Percentiles rank a stretch among this genome's conserved stretches.
These are phyloP conservation scores for Teleogryllus occipitalis DNA, from an alignment of 1,140 invertebrate genomes.

Conservation along the genomic window DNA sequence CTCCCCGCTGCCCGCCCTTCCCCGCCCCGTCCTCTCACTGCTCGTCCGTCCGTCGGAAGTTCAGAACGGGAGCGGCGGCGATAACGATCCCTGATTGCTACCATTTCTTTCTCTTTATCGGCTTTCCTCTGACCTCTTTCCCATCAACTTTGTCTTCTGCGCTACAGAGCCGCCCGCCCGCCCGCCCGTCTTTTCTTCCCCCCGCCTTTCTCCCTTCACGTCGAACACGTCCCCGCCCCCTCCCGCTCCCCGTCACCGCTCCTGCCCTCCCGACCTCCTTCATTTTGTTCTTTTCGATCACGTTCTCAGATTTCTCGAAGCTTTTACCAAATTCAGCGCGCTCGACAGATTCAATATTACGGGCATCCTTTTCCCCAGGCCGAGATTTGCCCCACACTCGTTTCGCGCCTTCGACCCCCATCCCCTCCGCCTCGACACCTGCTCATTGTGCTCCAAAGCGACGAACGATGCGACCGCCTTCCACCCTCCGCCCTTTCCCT, in stretches of 20 bases:
- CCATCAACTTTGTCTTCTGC: not conserved
- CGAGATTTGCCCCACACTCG: not conserved
- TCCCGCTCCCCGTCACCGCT: too few relatives aligned
- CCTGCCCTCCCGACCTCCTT: too few relatives aligned
- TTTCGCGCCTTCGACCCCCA: not conserved
- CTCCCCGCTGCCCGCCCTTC: too few relatives aligned
- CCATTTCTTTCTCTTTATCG: slow-evolving; percentile 4
- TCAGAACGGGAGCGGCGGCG: not conserved
- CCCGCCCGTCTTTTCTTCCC: not conserved
- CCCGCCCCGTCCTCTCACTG: not conserved
- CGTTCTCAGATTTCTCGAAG: not conserved
- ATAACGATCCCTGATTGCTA: slow-evolving; percentile 4
- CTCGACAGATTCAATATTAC: not conserved
- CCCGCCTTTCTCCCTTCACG: not conserved
- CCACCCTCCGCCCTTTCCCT: too few relatives aligned
- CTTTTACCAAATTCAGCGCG: not conserved
- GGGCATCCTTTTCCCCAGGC: not conserved
- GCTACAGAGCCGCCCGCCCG: not conserved
- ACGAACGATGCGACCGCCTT: not conserved
- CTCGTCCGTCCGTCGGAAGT: not conserved
- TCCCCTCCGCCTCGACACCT: not conserved
- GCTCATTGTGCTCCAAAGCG: not conserved
- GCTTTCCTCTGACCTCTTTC: not conserved
- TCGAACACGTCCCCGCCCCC: not conserved
- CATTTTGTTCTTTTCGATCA: not conserved